phyloP scores from a whole-genome alignment of 2,113 vertebrate genomes.

The Amphiprion percula region DNA sequence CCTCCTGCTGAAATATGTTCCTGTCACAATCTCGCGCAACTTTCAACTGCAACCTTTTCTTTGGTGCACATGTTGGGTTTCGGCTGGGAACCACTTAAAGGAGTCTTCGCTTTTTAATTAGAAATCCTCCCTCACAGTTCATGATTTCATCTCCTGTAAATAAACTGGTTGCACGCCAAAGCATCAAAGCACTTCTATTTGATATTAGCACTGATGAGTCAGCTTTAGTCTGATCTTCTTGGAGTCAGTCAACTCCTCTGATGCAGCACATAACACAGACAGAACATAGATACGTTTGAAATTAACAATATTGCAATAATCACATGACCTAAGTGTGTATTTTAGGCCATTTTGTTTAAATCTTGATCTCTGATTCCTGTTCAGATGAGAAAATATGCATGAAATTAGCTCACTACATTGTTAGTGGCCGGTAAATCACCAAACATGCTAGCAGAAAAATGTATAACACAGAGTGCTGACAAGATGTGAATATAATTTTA shows the following conservation, averaged over 20 bases:
- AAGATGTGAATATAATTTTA: no score
- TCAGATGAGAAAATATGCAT: no score
- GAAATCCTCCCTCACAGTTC: neutral
- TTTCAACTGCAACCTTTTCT: neutral
- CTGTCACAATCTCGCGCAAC: conserved; percentile 6
- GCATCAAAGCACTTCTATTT: neutral
- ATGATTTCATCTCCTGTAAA: neutral
- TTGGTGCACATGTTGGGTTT: neutral
- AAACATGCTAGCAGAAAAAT: no score
- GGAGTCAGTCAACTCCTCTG: neutral
- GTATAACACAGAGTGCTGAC: no score
- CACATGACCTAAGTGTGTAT: no score
- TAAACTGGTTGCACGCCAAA: neutral
- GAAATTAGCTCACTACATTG: no score
- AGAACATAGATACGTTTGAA: neutral
- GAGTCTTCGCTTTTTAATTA: neutral
- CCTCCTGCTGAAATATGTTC: conserved; percentile 23
- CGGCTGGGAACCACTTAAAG: conserved; percentile 4
- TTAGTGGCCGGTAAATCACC: no score
- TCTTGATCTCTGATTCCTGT: no score
- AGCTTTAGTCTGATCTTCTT: neutral
- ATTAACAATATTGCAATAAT: neutral
- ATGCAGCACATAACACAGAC: neutral
- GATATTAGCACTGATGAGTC: neutral
- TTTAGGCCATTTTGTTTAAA: no score